Conservation (phyloP, 2,888 invertebrate genomes). For the Pseudococcus longispinus region DNA sequence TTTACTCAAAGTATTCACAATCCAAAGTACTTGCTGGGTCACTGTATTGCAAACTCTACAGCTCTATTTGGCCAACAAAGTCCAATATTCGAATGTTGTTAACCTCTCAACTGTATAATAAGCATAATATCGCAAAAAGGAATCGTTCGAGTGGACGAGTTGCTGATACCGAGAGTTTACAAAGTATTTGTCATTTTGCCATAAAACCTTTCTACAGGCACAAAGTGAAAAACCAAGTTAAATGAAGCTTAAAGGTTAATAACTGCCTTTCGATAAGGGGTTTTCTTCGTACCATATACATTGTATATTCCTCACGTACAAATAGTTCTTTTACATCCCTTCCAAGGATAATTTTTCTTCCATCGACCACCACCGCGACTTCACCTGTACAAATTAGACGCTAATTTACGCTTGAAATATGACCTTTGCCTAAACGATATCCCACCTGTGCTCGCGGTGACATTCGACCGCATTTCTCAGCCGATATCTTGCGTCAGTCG, state of each 20-base stretch:
- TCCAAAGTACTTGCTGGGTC: background rate
- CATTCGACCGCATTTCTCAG: background rate
- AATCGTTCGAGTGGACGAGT: slow-evolving; percentile 22
- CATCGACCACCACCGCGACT: background rate
- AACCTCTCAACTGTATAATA: slow-evolving; percentile 47
- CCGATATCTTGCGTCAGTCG: background rate
- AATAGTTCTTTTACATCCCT: too few species aligned
- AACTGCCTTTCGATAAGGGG: slow-evolving; percentile 34
- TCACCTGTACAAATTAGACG: background rate
- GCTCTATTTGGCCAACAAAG: background rate
- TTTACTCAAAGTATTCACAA: background rate
- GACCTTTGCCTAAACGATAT: background rate
- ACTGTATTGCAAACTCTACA: background rate
- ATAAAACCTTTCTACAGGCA: slow-evolving; percentile 46
- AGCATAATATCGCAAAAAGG: slow-evolving; percentile 32
- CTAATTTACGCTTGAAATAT: slow-evolving; percentile 32
- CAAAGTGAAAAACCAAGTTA: slow-evolving; percentile 34
- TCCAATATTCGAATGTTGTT: background rate
- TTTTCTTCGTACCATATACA: slow-evolving; percentile 14
- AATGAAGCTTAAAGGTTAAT: slow-evolving; percentile 54
- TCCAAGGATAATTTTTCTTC: background rate
- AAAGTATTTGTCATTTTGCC: slow-evolving; percentile 52
- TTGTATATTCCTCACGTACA: too few species aligned
- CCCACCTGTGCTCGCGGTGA: background rate
- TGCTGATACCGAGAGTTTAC: slow-evolving; percentile 13